Percentiles rank a stretch among this genome's conserved stretches.
These are phyloP conservation scores for Trichechus manatus DNA, from an alignment of 2,113 vertebrate species.

Conservation along the genomic window DNA sequence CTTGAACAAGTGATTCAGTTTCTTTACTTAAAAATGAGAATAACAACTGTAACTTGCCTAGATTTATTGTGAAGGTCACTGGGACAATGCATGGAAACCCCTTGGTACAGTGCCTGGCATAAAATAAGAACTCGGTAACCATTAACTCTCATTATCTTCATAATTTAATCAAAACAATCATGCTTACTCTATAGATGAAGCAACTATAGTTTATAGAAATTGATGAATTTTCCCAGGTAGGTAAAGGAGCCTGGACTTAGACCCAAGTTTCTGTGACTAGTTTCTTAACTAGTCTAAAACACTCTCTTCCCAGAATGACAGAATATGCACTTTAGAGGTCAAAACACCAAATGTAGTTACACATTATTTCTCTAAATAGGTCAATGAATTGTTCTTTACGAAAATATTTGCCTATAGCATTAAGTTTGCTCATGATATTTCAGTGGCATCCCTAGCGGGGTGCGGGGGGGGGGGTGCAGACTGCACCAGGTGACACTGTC, in stretches of 20 bases:
- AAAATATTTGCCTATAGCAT: slow-evolving; percentile 37
- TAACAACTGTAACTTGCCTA: not conserved
- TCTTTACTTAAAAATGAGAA: slow-evolving; percentile 15
- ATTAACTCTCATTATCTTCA: not conserved
- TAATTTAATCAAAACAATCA: not conserved
- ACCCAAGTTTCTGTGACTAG: too few species aligned
- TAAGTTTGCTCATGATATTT: not conserved
- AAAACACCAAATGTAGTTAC: not conserved
- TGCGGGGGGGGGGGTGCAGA: too few species aligned
- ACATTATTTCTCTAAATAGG: slow-evolving; percentile 25
- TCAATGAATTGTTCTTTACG: not conserved
- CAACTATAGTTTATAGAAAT: not conserved
- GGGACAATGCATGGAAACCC: not conserved
- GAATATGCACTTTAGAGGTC: not conserved
- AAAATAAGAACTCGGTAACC: not conserved
- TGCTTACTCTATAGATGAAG: not conserved
- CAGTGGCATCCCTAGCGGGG: too few species aligned
- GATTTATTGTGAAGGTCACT: not conserved
- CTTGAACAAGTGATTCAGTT: not conserved
- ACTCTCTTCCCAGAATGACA: not conserved
- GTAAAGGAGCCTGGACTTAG: not conserved
- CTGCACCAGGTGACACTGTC: too few species aligned
- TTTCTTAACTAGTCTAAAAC: slow-evolving; percentile 7
- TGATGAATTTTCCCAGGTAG: not conserved
- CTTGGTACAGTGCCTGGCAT: not conserved